Base-by-base conservation (phyloP, 2,888 invertebrate species). In the Drosophila emarginata region DNA sequence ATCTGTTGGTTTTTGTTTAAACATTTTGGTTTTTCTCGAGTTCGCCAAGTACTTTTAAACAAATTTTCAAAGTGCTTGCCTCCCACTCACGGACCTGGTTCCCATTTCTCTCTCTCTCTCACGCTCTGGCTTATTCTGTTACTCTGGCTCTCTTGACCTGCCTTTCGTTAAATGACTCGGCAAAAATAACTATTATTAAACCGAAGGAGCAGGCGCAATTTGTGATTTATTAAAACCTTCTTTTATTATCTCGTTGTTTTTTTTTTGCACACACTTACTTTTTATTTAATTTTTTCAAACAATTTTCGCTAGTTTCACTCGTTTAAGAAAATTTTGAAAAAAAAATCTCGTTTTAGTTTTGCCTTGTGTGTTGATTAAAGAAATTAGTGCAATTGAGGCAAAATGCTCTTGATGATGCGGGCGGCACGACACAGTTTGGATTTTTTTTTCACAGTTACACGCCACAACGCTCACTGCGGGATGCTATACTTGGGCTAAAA, bases 231-330 rank as follows among this genome's bases (percentile, higher is more conserved):
- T 62, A 36, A 69, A 62, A 56, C 63, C 70, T 57, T 56, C 32
- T 39, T 62, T 69, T 58, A 18, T 67, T 12, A 52, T 60, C 60
- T 53, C 36, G 57, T 28, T 12, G 61, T 32, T 12, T 21, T 52
- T 53, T 51, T 51, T 69, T 62, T 62, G 69, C 52, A 40, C 69
- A 61, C 73, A 72, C 72, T 72, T 72, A 72, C 72, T 73, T 72
- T 77, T 86, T 67, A 77, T 67, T 80, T 79, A 80, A 74, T 67
- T 80, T 82, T 86, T 86, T 80, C 74, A 65, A 78, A 79, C 79
- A 83, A 83, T 82, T 86, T 82, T 83, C 69, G 81, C 82, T 79
- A 86, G 87, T 82, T 82, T 86, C 83, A 82, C 82, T 86, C 69
- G 80, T 71, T 84, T 64, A 77, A 79, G 60, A 75, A 75, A 74